Base-by-base conservation (phyloP, 1,140 invertebrate genomes). In the Zaprionus vittiger region DNA sequence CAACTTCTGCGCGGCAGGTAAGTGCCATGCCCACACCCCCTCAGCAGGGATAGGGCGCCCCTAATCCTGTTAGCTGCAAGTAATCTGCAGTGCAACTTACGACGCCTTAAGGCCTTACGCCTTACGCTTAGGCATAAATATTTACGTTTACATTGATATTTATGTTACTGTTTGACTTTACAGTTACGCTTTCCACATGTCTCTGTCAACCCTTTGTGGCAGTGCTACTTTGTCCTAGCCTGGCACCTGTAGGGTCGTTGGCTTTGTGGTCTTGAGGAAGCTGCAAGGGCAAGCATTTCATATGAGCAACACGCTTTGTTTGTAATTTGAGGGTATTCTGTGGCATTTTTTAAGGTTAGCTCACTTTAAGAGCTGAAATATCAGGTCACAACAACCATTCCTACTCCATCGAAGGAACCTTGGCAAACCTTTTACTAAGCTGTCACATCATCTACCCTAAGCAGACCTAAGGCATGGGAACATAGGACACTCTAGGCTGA, bases 1-100 rank as follows among this genome's bases (percentile, higher is more conserved):
- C 81, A 93, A 55, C 77, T 95, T 24, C 89, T 96, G 26, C 85
- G 95, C 14, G 91, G 92, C 68, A 94, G 94, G 94, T 94, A 80
- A 92, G 85, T 79, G 9, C n/a, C 20, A 20, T 28, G 31, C n/a
- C 5, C 15, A 5, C 44, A 24, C 17, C 15, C 49, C n/a, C 7
- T 4, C 11, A 1, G 5, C 1, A 28, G 9, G 15, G 37, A 15
- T 2, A 38, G 37, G 4, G 37, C 6, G 24, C 0, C 12, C 3
- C n/a, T 41, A 38, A 70, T 69, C 67, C 59, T 20, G 14, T 28
- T 56, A 28, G 59, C 47, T 54, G 65, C 72, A 74, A 37, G 37
- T 66, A 64, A 66, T 57, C 62, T 65, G 28, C 38, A n/a, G 31
- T 64, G 61, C 68, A 71, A 61, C 55, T 60, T 52, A 55, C 56